Evolutionary conservation across 2,888 invertebrate genomes (phyloP), one percentile per base, ranked within the genome.

Genomic region (Loripinus fragilis): DNA sequence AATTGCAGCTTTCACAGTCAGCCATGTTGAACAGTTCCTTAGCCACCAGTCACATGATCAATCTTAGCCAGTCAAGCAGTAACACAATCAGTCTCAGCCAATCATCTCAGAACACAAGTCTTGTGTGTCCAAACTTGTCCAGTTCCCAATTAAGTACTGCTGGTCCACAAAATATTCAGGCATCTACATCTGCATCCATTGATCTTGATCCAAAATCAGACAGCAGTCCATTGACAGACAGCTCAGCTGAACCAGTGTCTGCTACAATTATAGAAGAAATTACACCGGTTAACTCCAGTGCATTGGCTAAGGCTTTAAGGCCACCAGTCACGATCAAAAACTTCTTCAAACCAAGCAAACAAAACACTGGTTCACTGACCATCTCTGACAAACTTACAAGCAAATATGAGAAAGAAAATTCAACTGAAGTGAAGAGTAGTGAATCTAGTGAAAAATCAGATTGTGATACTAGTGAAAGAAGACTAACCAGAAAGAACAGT

Each of bases 291-390:
- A 86, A 84, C 28, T 60, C 82, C 0, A 90, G 88, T 71, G 87
- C 81, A 64, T 71, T 87, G n/a, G 71, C 82, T 25, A 88, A 89
- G 70, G 92, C 92, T 12, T 74, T 89, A 28, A 88, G 85, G 28
- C 91, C 92, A 17, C 92, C 92, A n/a, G 86, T 91, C 12, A 92
- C 92, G 0, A 90, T 93, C 33, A 89, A 85, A 69, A 90, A 85
- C 71, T 93, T 91, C 82, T 93, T 93, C 77, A 90, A 89, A 84
- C 79, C 87, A 52, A 42, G 75, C 30, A 42, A 42, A 68, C 12
- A 67, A 15, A 41, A 67, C 42, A 15, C 41, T 28, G 25, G 38
- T 41, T 2, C 41, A 66, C 25, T 38, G 8, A 23, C 23, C 50
- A 28, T 2, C 8, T 20, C 28, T 12, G 17, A n/a, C 10, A 42